Base-by-base conservation (phyloP, 2,888 invertebrate genomes). In the Standfussiana lucernea region DNA sequence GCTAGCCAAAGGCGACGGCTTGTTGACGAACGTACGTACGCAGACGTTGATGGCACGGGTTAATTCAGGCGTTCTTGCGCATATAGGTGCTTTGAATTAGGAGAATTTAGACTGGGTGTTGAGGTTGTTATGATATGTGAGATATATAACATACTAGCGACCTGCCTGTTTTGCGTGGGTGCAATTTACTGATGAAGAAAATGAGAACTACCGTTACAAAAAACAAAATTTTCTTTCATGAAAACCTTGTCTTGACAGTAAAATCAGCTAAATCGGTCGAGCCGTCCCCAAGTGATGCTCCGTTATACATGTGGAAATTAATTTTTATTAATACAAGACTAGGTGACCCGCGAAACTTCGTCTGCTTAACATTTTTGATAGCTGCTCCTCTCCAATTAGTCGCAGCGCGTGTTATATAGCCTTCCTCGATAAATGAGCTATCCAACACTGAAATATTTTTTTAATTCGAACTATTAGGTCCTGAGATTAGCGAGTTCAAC, bases 1-100 rank as follows among this genome's bases (percentile, higher is more conserved):
- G 86, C 79, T 53, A 53, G 72, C 83, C 83, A 83, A 70, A 86
- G 84, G 86, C 83, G 68, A 72, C 77, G 74, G 78, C 72, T 78
- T 86, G 83, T 86, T 86, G 83, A 84, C 82, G 61, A n/a, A 77
- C 73, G 45, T 59, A 61, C 50, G 56, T 42, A 72, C 45, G 56
- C 32, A 72, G 50, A 75, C 61, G 59, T 72, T 65, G 65, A 68
- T 68, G 77, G 65, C 56, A 62, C 35, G 47, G 72, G 86, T 85
- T 83, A 82, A 85, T 85, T 85, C 76, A 59, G 35, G 69, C 56
- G 72, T 67, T 72, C 67, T 59, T 69, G 69, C 32, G 61, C 35
- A 53, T 72, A 75, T 79, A 79, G 79, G 71, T 35, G 35, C 28
- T 56, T 50, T 35, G 56, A 40, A 70, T 80, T 78, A 67, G 18